Evolutionary conservation across 2,888 invertebrate genomes (phyloP), one percentile per base, ranked within the genome.

Genomic region (Agrotis clavis): DNA sequence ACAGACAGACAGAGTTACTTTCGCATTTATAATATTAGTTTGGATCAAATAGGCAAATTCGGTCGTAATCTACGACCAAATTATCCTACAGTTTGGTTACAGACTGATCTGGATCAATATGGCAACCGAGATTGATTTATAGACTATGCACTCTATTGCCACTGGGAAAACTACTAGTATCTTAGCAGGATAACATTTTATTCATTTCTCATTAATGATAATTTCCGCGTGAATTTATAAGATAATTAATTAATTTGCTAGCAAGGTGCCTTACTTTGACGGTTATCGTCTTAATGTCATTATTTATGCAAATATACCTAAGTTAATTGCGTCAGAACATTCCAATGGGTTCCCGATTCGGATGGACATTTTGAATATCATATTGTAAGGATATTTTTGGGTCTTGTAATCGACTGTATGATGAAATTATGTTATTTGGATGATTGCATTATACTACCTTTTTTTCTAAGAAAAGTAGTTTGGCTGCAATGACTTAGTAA

Each of bases 321-420:
- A 72, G 71, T 81, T 72, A 72, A 75, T 77, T 73, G 74, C 79
- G 67, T 85, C 74, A 78, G 78, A 89, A 94, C 93, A 94, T 94
- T 94, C 94, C 93, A 93, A 79, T 88, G 88, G 87, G 87, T 89
- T 90, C 90, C 87, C 88, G 88, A 87, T 82, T 91, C 90, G 89
- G 91, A 90, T 84, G 92, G 90, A 90, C 89, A 87, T 89, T 90
- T 87, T 87, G 56, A 76, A 76, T 81, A 78, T 76, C 66, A 79
- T 85, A 81, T 81, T 65, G n/a, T 87, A 78, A 83, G 78, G 50
- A 77, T 63, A 54, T 67, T 54, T 74, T 74, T 73, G 30, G 45
- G 25, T 56, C 74, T 81, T 80, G 53, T 79, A 79, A 83, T 66
- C 84, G 87, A 65, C 84, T 83, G 79, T 30, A 30, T 70, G 25